Evolutionary conservation across 2,888 invertebrate species (phyloP), one percentile per base, ranked within the genome.

Genomic region (Brachypalpus laphriformis): DNA sequence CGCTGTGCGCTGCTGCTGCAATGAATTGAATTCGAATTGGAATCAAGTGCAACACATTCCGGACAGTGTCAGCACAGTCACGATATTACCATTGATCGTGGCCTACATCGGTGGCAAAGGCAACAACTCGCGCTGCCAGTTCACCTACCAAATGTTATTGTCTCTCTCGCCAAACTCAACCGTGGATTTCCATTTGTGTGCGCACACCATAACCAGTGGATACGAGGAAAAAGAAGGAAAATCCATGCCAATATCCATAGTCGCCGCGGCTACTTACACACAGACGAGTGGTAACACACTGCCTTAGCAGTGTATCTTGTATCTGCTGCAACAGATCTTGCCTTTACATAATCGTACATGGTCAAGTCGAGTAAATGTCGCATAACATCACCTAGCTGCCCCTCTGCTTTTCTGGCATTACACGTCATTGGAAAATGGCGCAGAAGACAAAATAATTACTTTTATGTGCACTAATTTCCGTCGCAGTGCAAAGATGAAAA

Each of bases 21-120:
- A 40, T 66, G 59, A 70, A 68, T 68, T 68, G 8, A 42, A 61
- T 56, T 70, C 40, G 47, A 56, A 63, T 63, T 40, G 71, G 25
- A 70, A 78, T 78, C 78, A 78, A 78, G 78, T 78, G 78, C 78
- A 78, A 78, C 71, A 78, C 78, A 80, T 74, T 80, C 80, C 72
- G 59, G 59, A 40, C 80, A 66, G 80, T 74, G 80, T 80, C 80
- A 80, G 80, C 74, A 66, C 49, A 80, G 80, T 80, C 80, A 80
- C 80, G 80, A 80, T 80, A 72, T 80, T 80, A 66, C 80, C 74
- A 80, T 80, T 80, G 80, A 80, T 80, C 80, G 80, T 80, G 80
- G 80, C 80, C 80, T 80, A 80, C 59, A 80, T 80, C 56, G 66
- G 47, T 16, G 57, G 28, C 65, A 25, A 25, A 2, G 5, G 3